Base-by-base conservation (phyloP, 1,140 invertebrate genomes). In the Globodera rostochiensis region DNA sequence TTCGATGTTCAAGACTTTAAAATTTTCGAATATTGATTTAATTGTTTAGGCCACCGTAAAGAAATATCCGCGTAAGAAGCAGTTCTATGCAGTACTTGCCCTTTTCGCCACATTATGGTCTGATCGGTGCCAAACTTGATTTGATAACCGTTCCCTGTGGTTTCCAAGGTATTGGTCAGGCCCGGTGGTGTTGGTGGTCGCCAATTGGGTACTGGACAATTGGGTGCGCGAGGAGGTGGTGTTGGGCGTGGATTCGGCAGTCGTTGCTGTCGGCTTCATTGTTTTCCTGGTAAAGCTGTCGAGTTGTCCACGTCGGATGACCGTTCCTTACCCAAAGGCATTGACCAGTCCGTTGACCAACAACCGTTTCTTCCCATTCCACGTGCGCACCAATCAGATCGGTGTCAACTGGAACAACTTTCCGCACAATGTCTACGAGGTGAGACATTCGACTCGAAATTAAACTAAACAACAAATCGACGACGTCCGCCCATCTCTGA, bases 211-310 rank as follows among this genome's bases (percentile, higher is more conserved):
- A 71, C 93, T 96, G 75, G 94, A 95, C 90, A 93, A 94, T 90
- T 96, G 95, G 95, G 93, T 95, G n/a, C 90, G 95, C 83, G 95
- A 96, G 88, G 96, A 95, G 86, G 93, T 95, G 0, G 94, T 95
- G 0, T 94, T 93, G 83, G 94, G 93, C 15, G 94, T 95, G 6
- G 92, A 95, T 19, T 91, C 94, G 49, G 93, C 93, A 76, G 93
- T 95, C 25, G 92, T 93, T 19, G 93, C 95, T 83, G 90, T 93
- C 50, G 95, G 95, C 53, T 95, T 96, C 87, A 88, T 94, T 7
- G 92, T 94, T 88, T 96, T 96, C 91, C 91, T 96, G 90, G 92
- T 93, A 25, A n/a, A 4, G n/a, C 47, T 80, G 36, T 45, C 13
- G 11, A 13, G 36, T 6, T n/a, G 36, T 53, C 49, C 70, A 15